A percentile compares a stretch with the other conserved stretches of the same genome.
Conservation (phyloP, 2,888 invertebrate genomes). For the Adela reaumurella region DNA sequence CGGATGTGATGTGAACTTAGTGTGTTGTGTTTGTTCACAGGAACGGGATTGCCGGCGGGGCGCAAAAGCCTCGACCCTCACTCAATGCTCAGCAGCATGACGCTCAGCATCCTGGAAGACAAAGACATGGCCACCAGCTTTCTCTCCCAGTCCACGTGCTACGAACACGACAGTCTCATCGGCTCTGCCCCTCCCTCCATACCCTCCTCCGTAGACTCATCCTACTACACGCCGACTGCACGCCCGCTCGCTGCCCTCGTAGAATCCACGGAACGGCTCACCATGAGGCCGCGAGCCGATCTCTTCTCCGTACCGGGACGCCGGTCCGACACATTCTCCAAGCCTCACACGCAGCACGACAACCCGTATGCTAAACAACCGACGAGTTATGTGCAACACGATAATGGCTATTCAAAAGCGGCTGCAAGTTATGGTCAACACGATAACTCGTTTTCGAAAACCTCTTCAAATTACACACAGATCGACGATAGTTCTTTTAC, state of each 20-base stretch:
- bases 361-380: too few relatives aligned
- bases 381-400: too few relatives aligned
- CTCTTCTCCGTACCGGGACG: not conserved
- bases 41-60: constrained; percentile 26
- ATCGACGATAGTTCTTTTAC: too few relatives aligned
- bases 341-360: too few relatives aligned
- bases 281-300: not conserved
- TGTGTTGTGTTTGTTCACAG: not conserved
- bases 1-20: too few relatives aligned
- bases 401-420: too few relatives aligned
- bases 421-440: too few relatives aligned
- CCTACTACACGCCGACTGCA: constrained; percentile 34
- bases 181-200: constrained; percentile 46
- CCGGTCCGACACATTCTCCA: too few relatives aligned
- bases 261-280: not conserved
- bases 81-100: constrained; percentile 46
- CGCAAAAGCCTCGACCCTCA: constrained; percentile 39
- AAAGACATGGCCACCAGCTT: constrained; percentile 54
- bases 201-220: constrained; percentile 45
- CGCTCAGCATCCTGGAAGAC: constrained; percentile 46
- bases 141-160: constrained; percentile 46
- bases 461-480: too few relatives aligned
- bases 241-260: too few relatives aligned
- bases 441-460: too few relatives aligned
- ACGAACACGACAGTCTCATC: constrained; percentile 43